These are phyloP conservation scores for Dendrolimus pini DNA, from an alignment of 2,888 invertebrate genomes.

Conservation along the genomic window DNA sequence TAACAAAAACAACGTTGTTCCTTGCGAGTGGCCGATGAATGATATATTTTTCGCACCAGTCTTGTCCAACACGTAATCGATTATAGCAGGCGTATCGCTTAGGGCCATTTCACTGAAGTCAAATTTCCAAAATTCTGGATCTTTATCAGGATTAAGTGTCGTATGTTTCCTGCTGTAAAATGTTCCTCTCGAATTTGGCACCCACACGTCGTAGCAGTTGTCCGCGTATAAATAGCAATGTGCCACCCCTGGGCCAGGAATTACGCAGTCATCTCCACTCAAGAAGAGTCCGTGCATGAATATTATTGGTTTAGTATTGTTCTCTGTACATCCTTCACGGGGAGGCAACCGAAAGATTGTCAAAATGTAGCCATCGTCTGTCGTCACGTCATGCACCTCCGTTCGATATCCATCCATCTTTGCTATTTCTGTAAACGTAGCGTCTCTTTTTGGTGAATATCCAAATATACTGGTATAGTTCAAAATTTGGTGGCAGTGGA, in stretches of 20 bases:
- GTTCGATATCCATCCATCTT: slow-evolving; percentile 20
- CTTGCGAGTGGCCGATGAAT: slow-evolving; percentile 31
- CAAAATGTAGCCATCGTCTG: slow-evolving; percentile 30
- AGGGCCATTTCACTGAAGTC: slow-evolving; percentile 26
- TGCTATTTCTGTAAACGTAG: slow-evolving; percentile 24
- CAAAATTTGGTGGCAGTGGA: background rate
- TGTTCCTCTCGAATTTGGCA: slow-evolving; percentile 18
- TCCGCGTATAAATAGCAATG: slow-evolving; percentile 28
- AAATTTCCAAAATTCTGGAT: slow-evolving; percentile 26
- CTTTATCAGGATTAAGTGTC: slow-evolving; percentile 15
- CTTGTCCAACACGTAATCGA: slow-evolving; percentile 25
- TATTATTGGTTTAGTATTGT: slow-evolving; percentile 10
- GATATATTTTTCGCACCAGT: slow-evolving; percentile 20
- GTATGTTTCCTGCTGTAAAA: slow-evolving; percentile 15
- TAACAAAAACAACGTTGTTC: slow-evolving; percentile 17
- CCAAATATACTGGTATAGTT: background rate
- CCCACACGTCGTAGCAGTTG: slow-evolving; percentile 23
- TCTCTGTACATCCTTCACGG: slow-evolving; percentile 9
- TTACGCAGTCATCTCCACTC: slow-evolving; percentile 24
- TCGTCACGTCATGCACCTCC: slow-evolving; percentile 23
- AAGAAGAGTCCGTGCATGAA: slow-evolving; percentile 26
- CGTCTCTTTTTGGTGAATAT: slow-evolving; percentile 10
- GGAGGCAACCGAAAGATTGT: slow-evolving; percentile 20
- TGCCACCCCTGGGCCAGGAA: slow-evolving; percentile 21
- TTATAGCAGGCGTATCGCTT: slow-evolving; percentile 25